Base-by-base conservation (phyloP, 2,888 invertebrate genomes). In the Cyaniris semiargus region DNA sequence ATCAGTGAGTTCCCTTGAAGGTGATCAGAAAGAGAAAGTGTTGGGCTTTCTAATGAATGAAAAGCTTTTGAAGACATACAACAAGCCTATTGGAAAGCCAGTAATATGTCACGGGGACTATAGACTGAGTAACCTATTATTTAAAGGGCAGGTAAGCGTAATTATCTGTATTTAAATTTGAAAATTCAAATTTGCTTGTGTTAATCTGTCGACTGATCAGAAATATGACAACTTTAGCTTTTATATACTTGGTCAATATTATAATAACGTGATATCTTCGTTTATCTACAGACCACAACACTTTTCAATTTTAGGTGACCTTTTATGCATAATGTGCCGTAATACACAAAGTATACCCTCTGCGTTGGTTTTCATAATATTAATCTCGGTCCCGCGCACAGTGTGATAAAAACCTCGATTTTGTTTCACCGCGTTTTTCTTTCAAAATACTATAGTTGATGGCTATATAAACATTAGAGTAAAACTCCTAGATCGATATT, bases 21-120 rank as follows among this genome's bases (percentile, higher is more conserved):
- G 86, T 56, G 85, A 88, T 15, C 80, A 86, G 34, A 85, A 79
- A 31, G 83, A 82, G 3, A 82, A 80, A 75, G 75, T 89, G 0
- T 76, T 79, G 7, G 80, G 77, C 1, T 85, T 83, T 66, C 75
- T 85, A 8, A 77, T 79, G 13, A 70, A 78, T 0, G 44, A 75
- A 0, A 76, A 81, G 0, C 66, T 77, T 10, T 80, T 85, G 21
- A 31, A 60, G 8, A 79, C 80, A 5, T 82, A 80, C 18, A 83
- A 81, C 66, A 79, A 79, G 44, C 81, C 84, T 0, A 48, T 83
- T 56, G 80, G 83, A 66, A 80, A 79, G 7, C 79, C 83, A 0
- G 88, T 88, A 23, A 76, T 90, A 4, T 81, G 81, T 0, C 90
- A 90, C 27, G 88, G 88, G 0, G 90, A 90, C 80, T 90, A 83